A percentile compares a stretch with the other conserved stretches of the same genome.
Conservation (phyloP, 2,113 vertebrate genomes). For the Bujurquina vittata region DNA sequence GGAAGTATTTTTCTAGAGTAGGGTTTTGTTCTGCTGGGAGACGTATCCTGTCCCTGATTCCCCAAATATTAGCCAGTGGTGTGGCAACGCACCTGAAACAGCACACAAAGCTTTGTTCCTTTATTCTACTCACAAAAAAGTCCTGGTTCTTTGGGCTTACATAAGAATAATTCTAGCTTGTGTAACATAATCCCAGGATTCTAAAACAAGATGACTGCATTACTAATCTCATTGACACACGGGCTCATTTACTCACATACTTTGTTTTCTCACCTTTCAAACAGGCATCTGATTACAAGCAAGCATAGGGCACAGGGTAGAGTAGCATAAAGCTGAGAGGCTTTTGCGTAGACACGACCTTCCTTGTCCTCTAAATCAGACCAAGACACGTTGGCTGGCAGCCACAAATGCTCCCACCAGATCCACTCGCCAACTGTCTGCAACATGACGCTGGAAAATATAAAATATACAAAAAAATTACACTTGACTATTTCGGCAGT, state of each 20-base stretch:
- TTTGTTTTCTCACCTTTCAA: slow-evolving; percentile 83
- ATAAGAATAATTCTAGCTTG: slow-evolving; percentile 11
- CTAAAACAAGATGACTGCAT: slow-evolving; percentile 8
- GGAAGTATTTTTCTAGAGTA: slow-evolving; percentile 86
- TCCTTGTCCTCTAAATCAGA: slow-evolving; percentile 85
- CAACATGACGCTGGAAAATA: slow-evolving; percentile 59
- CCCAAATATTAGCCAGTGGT: slow-evolving; percentile 84
- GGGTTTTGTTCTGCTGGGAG: slow-evolving; percentile 80
- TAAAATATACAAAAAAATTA: background rate
- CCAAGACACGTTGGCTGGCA: slow-evolving; percentile 86
- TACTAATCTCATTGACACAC: background rate
- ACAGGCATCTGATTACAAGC: slow-evolving; percentile 82
- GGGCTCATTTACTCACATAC: background rate
- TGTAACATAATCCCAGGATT: slow-evolving; percentile 27
- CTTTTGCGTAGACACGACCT: slow-evolving; percentile 83
- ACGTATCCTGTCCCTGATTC: slow-evolving; percentile 79
- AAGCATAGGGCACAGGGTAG: slow-evolving; percentile 85
- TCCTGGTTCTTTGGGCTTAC: background rate
- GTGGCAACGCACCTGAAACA: slow-evolving; percentile 83
- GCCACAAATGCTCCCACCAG: slow-evolving; percentile 91
- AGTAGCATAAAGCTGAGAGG: slow-evolving; percentile 83
- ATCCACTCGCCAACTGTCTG: slow-evolving; percentile 83
- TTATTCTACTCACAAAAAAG: background rate
- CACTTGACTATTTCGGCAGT: background rate
- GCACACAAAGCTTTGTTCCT: background rate